These are phyloP conservation scores for Calliopsis andreniformis DNA, from an alignment of 1,140 invertebrate species.

Conservation along the genomic window DNA sequence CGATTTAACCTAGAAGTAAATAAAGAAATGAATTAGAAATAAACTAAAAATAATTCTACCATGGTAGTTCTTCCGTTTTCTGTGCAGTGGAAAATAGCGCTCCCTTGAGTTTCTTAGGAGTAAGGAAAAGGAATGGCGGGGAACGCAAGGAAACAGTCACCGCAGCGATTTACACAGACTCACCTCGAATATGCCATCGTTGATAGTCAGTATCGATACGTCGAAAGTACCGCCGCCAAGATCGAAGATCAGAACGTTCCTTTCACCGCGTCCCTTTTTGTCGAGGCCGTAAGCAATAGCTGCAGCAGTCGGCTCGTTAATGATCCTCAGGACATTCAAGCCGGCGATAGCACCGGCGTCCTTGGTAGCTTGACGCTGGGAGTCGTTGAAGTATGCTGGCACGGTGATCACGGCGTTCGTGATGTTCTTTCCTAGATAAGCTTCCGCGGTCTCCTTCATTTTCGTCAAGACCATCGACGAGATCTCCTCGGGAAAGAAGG, in stretches of 20 bases:
- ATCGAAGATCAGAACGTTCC: constrained; percentile 86
- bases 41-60: not conserved
- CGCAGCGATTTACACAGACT: constrained; percentile 65
- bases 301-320: constrained; percentile 98
- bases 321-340: constrained; percentile 96
- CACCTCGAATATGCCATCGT: constrained; percentile 98
- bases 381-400: constrained; percentile 89
- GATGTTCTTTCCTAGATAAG: constrained; percentile 87
- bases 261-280: constrained; percentile 96
- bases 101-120: not conserved
- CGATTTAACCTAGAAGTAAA: constrained; percentile 21
- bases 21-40: too few relatives aligned
- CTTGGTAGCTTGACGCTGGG: constrained; percentile 97
- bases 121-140: not conserved
- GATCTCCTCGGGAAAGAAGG: constrained; percentile 48
- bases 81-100: too few relatives aligned
- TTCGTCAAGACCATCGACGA: constrained; percentile 87
- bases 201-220: constrained; percentile 97
- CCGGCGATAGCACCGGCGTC: constrained; percentile 98
- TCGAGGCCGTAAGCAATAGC: constrained; percentile 99
- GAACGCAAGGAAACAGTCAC: not conserved
- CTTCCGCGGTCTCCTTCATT: constrained; percentile 98
- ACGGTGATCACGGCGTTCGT: constrained; percentile 73
- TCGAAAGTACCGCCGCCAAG: constrained; percentile 98
- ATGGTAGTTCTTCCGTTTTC: not conserved